Percentiles rank a stretch among this genome's conserved stretches.
Conservation (phyloP, 2,888 invertebrate genomes). For the Catocala nupta region DNA sequence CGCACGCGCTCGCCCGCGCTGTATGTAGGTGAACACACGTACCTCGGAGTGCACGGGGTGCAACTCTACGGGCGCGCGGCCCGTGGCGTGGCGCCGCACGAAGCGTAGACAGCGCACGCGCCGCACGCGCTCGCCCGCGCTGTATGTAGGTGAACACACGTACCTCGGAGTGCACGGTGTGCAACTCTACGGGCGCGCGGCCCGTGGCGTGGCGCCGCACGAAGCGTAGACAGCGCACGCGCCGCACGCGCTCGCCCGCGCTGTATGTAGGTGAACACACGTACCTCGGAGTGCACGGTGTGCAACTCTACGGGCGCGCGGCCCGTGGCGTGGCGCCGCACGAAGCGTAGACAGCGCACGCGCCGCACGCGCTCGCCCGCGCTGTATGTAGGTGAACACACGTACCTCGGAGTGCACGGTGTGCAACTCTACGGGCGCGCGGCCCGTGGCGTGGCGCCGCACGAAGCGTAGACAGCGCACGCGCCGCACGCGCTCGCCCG, state of each 20-base stretch:
- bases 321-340: slow-evolving; percentile 96
- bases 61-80: slow-evolving; percentile 96
- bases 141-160: no score
- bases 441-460: slow-evolving; percentile 96
- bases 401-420: slow-evolving; percentile 96
- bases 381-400: no score
- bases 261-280: no score
- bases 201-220: slow-evolving; percentile 96
- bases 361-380: slow-evolving; percentile 97
- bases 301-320: slow-evolving; percentile 97
- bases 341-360: slow-evolving; percentile 93
- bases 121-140: slow-evolving; percentile 96
- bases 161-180: slow-evolving; percentile 97
- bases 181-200: slow-evolving; percentile 96
- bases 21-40: no score
- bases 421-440: slow-evolving; percentile 97
- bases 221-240: slow-evolving; percentile 94
- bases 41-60: slow-evolving; percentile 97
- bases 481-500: slow-evolving; percentile 96
- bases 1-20: slow-evolving; percentile 97
- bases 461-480: slow-evolving; percentile 94
- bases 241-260: slow-evolving; percentile 96
- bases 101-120: slow-evolving; percentile 94
- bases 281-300: slow-evolving; percentile 96
- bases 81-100: slow-evolving; percentile 95